Base-by-base conservation (phyloP, 2,888 invertebrate genomes). In the Coecobrya sp. region DNA sequence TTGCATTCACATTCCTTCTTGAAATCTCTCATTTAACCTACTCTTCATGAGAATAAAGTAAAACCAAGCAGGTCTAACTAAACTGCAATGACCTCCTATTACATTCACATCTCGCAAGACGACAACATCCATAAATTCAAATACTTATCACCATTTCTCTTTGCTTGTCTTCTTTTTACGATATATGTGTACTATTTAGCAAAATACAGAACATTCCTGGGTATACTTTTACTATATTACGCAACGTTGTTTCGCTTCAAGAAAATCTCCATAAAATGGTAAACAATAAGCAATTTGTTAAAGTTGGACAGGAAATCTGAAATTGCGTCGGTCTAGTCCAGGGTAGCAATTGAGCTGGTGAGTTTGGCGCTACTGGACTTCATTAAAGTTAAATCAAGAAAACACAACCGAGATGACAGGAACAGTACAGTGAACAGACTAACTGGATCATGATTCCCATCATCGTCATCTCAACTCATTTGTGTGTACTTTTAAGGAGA, bases 91-190 rank as follows among this genome's bases (percentile, higher is more conserved):
- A 25, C 45, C 27, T 55, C 68, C 79, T 81, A 86, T 91, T 86
- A 91, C 86, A 91, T 91, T 91, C 81, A 68, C 91, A 86, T 91
- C 91, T 81, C 89, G 70, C 42, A 79, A 76, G 49, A 76, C 42
- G 86, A 86, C 91, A 91, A 52, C 79, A 86, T 91, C 91, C 91
- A 91, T 91, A 91, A 91, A 91, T 91, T 86, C 86, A 42, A 81
- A 79, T 91, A 70, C 86, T 79, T 91, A 91, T 91, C 91, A 86
- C 65, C 36, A 62, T 70, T 82, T 79, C 89, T 82, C 81, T 30
- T 68, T 45, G 19, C 65, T 19, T 36, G 70, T 73, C 70, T 73
- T 4, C 65, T 13, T 42, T n/a, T 19, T 73, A 0, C n/a, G 4
- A 76, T 36, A n/a, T n/a, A n/a, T n/a, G n/a, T n/a, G 73, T 11